Conservation (phyloP, 1,140 invertebrate species). For the Trichoplusia ni region DNA sequence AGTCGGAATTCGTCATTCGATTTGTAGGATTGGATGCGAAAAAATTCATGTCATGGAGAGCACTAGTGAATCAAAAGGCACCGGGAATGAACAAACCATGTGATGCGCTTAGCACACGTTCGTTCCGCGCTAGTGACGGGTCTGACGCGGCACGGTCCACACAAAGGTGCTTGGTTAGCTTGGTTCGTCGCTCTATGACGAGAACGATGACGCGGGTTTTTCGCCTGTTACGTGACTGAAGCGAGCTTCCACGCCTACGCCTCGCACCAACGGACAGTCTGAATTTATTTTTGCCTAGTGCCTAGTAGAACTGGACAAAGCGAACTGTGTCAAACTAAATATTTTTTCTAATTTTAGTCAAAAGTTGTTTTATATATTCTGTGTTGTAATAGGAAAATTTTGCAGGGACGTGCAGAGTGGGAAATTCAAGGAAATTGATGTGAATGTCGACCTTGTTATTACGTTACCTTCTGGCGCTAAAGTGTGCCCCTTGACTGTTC, state of each 20-base stretch:
- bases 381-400: neutral
- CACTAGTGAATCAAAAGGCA: constrained; percentile 21
- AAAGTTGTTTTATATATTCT: neutral
- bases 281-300: constrained; percentile 25
- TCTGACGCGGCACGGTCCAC: neutral
- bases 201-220: constrained; percentile 13
- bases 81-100: neutral
- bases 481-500: neutral
- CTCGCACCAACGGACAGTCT: neutral
- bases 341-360: constrained; percentile 2
- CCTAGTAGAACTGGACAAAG: constrained; percentile 29
- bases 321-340: neutral
- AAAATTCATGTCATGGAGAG: constrained; percentile 7
- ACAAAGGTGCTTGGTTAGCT: no score
- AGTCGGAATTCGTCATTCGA: neutral
- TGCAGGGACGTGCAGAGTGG: neutral
- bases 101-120: constrained; percentile 11
- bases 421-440: constrained; percentile 14
- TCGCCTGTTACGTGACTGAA: constrained; percentile 11
- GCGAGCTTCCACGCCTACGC: neutral
- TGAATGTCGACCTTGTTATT: constrained; percentile 14
- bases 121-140: neutral
- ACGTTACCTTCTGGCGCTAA: neutral
- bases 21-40: neutral
- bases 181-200: neutral